These are phyloP conservation scores for Lymantria dispar DNA, from an alignment of 2,888 invertebrate genomes.

Conservation along the genomic window DNA sequence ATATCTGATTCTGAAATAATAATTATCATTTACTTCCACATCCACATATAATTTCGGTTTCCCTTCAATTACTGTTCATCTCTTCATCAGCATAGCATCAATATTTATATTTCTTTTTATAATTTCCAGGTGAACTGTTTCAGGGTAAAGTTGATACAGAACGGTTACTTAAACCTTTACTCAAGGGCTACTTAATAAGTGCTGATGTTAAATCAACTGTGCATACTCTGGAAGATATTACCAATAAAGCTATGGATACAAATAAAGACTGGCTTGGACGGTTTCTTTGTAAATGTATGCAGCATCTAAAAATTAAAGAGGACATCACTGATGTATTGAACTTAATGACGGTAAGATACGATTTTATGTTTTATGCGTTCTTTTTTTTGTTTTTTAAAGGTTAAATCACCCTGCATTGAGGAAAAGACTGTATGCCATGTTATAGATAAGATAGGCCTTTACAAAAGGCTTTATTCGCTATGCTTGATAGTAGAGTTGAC, in stretches of 20 bases:
- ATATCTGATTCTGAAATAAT: too few relatives aligned
- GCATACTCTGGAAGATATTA: constrained; percentile 72
- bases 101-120: neutral
- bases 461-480: too few relatives aligned
- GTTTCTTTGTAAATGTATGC: constrained; percentile 75
- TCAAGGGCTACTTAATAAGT: constrained; percentile 71
- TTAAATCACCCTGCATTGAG: too few relatives aligned
- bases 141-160: constrained; percentile 77
- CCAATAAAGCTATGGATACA: constrained; percentile 58
- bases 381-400: too few relatives aligned
- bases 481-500: too few relatives aligned
- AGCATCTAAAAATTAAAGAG: constrained; percentile 60
- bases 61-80: too few relatives aligned
- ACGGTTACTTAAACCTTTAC: constrained; percentile 68
- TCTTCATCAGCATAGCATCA: too few relatives aligned
- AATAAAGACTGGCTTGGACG: constrained; percentile 82
- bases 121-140: constrained; percentile 64
- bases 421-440: too few relatives aligned
- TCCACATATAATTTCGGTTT: too few relatives aligned
- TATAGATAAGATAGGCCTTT: too few relatives aligned
- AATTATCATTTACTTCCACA: too few relatives aligned
- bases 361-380: too few relatives aligned
- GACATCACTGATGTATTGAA: constrained; percentile 62
- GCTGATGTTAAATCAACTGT: constrained; percentile 70
- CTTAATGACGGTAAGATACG: constrained; percentile 63